phyloP scores from a whole-genome alignment of 2,113 vertebrate species.

The Gopherus evgoodei region DNA sequence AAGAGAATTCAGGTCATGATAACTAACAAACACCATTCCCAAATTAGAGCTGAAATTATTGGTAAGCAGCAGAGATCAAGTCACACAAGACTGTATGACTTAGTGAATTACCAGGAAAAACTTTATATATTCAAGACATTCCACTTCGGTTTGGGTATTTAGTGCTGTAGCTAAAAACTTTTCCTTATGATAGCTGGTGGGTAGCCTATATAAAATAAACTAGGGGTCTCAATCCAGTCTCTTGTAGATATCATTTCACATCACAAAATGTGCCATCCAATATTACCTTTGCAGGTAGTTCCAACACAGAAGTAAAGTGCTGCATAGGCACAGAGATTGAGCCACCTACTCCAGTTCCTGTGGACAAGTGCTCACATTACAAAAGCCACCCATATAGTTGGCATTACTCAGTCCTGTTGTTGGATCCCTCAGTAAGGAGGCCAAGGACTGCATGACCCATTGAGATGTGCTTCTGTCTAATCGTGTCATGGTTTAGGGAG shows the following conservation, averaged over 20 bases:
- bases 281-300: background rate
- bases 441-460: background rate
- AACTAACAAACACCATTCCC: background rate
- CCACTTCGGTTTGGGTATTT: background rate
- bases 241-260: background rate
- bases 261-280: background rate
- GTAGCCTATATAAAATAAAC: background rate
- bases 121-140: background rate
- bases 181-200: background rate
- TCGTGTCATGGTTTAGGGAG: accelerated
- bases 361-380: background rate
- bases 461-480: background rate
- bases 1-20: background rate
- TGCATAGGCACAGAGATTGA: background rate
- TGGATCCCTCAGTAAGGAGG: background rate
- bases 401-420: background rate
- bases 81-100: background rate
- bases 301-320: background rate
- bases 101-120: background rate
- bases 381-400: background rate
- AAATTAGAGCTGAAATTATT: background rate
- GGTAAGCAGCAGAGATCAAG: background rate
- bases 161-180: background rate
- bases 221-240: background rate
- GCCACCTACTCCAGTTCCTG: background rate